Base-by-base conservation (phyloP, 37 sponge, comb jelly and placozoan species). In the Spongia lamella region DNA sequence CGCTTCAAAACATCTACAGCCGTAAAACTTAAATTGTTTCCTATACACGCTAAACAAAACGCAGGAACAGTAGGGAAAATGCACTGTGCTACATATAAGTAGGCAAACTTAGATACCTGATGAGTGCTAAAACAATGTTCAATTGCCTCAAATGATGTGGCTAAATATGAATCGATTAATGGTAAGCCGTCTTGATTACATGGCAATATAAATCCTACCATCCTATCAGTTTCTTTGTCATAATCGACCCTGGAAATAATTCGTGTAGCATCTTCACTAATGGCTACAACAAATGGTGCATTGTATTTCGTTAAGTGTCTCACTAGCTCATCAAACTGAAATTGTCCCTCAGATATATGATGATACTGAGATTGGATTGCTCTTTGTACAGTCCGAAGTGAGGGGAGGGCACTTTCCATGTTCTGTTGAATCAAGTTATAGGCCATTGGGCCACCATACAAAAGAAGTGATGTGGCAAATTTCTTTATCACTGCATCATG, bases 31-130 rank as follows among this genome's bases (percentile, higher is more conserved):
- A 64, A 64, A 36, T 76, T 55, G 1, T 53, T 76, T 4, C 61
- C 53, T 6, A 76, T 20, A n/a, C 77, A 76, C 15, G 53, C 65
- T 31, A 76, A 32, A 2, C 59, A 58, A 63, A 76, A 76, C 3
- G 77, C 53, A 32, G 77, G 77, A 38, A 63, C 66, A 49, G n/a
- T 22, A 49, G 11, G 1, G 4, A 20, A 4, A 1, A 76, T 53
- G 20, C 66, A 66, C 53, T 76, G 77, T 61, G 66, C 77, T 66
- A 76, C 51, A 37, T 76, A 76, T 22, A 63, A 37, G 40, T 52
- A 76, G 3, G 77, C 53, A 40, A 64, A 63, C 40, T 76, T 76
- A 30, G 77, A 50, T 35, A 76, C 25, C 16, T 25, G 64, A 76
- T 31, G 77, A 76, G 38, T n/a, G n/a, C n/a, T n/a, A n/a, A n/a